These are phyloP conservation scores for Periparus ater DNA, from an alignment of 2,797 vertebrate species.

Conservation along the genomic window DNA sequence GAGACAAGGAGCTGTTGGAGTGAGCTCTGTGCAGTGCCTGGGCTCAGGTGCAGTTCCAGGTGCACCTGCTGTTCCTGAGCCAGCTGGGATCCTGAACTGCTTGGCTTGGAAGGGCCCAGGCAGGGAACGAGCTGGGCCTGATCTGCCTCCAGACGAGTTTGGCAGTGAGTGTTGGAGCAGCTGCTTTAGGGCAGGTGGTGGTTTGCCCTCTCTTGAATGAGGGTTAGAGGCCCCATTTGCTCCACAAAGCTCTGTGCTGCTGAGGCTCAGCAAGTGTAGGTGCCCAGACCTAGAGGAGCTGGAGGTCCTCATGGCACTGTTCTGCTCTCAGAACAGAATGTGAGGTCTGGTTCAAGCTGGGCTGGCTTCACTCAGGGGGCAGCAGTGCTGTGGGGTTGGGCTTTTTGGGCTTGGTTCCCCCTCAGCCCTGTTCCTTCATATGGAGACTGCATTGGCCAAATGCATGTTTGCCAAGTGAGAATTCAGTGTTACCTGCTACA, in stretches of 20 bases:
- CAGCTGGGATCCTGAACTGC: background rate
- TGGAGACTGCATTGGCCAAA: background rate
- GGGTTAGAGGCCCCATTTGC: background rate
- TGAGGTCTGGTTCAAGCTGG: too few species aligned
- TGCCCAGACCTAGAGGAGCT: background rate
- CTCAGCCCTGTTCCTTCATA: background rate
- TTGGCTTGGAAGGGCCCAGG: background rate
- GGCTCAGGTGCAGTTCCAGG: background rate
- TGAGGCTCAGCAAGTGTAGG: background rate
- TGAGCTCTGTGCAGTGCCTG: background rate
- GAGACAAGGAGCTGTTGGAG: background rate
- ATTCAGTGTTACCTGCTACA: background rate
- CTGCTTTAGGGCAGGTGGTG: background rate
- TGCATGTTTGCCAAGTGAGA: background rate
- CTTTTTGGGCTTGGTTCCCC: background rate
- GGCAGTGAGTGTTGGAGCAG: background rate
- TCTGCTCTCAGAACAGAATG: background rate
- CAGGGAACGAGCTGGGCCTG: rapidly evolving
- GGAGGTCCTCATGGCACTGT: rapidly evolving
- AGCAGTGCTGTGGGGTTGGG: background rate
- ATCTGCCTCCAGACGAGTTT: background rate
- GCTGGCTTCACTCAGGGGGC: background rate
- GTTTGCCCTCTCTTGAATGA: background rate
- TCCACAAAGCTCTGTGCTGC: background rate
- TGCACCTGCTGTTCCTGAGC: background rate